Percentiles rank a stretch among this genome's conserved stretches.
These are phyloP conservation scores for Phocoena phocoena DNA, from an alignment of 2,113 vertebrate genomes.

Conservation along the genomic window DNA sequence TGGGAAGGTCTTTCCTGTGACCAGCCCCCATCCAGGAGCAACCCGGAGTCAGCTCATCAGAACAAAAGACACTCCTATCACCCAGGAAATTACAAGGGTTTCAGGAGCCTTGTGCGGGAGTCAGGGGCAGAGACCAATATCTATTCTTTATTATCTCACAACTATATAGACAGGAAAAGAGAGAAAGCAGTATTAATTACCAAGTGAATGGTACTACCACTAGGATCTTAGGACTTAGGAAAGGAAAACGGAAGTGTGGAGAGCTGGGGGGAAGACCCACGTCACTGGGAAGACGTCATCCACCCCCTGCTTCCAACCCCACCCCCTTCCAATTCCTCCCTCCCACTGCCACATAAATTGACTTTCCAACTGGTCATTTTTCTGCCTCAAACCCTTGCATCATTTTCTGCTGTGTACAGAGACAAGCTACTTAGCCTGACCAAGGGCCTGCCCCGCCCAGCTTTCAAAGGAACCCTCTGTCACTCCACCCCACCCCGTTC, in stretches of 20 bases:
- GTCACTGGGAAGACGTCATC: neutral
- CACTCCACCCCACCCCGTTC: rapidly evolving
- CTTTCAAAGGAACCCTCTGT: neutral
- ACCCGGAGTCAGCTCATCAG: neutral
- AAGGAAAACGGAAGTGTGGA: neutral
- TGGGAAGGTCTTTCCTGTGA: neutral
- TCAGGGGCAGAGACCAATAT: neutral
- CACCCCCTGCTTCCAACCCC: neutral
- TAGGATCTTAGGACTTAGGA: neutral
- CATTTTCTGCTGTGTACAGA: neutral
- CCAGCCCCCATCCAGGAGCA: neutral
- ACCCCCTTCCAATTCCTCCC: neutral
- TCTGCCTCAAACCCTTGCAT: neutral
- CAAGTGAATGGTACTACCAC: neutral
- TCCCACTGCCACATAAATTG: too few species aligned
- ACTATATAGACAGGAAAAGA: neutral
- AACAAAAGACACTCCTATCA: neutral
- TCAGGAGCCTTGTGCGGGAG: neutral
- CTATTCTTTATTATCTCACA: neutral
- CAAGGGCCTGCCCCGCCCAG: rapidly evolving
- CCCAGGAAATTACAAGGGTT: neutral
- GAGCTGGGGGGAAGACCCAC: neutral
- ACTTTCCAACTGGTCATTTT: neutral
- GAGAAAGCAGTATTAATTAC: rapidly evolving
- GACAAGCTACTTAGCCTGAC: neutral